phyloP scores from a whole-genome alignment of 2,888 invertebrate genomes.

The Zaprionus lineosus region DNA sequence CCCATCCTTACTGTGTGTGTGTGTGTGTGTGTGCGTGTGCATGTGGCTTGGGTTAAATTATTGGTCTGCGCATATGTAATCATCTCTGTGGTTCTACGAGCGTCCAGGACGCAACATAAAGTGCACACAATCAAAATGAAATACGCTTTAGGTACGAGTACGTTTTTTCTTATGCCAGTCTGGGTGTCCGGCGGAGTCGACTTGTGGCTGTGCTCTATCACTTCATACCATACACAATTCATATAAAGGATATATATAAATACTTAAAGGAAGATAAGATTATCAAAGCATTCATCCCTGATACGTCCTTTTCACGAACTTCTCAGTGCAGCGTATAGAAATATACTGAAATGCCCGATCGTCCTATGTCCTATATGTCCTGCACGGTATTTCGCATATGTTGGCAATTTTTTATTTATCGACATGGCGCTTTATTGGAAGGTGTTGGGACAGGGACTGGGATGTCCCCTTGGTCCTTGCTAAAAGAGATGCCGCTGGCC shows the following conservation, averaged over 20 bases:
- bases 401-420: constrained; percentile 79
- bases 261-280: too few species aligned
- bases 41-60: constrained; percentile 64
- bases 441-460: constrained; percentile 47
- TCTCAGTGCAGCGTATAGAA: constrained; percentile 6
- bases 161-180: constrained; percentile 13
- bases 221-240: background rate
- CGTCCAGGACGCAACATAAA: constrained; percentile 60
- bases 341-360: background rate
- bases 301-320: too few species aligned
- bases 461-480: background rate
- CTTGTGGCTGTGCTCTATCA: constrained; percentile 25
- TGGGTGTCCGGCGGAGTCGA: constrained; percentile 22
- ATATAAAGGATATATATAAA: background rate
- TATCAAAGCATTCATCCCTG: too few species aligned
- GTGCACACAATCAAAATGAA: constrained; percentile 74
- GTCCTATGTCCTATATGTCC: constrained; percentile 10
- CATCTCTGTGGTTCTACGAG: constrained; percentile 46
- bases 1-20: too few species aligned
- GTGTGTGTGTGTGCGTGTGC: constrained; percentile 1
- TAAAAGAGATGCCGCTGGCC: constrained; percentile 22
- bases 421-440: constrained; percentile 57
- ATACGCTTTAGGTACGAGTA: constrained; percentile 62
- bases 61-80: constrained; percentile 81
- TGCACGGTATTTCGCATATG: constrained; percentile 62